phyloP scores from a whole-genome alignment of 1,140 invertebrate species.

The Dermatophagoides farinae region DNA sequence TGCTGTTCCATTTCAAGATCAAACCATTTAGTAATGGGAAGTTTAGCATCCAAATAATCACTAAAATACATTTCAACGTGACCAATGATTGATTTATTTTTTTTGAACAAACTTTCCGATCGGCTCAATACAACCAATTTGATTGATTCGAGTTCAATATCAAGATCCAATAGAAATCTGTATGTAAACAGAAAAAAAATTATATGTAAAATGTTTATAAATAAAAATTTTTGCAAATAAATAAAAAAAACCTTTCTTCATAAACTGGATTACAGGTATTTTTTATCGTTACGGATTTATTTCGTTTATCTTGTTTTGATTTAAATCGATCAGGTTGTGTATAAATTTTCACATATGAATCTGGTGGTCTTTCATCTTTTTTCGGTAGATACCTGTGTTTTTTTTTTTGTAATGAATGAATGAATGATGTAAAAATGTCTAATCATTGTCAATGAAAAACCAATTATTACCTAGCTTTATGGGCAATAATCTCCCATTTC shows the following conservation, averaged over 20 bases:
- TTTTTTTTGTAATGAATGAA: no score
- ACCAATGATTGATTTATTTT: not conserved
- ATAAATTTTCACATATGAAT: slow-evolving; percentile 10
- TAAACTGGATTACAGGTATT: slow-evolving; percentile 15
- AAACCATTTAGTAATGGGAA: not conserved
- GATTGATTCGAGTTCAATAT: not conserved
- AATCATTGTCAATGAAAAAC: not conserved
- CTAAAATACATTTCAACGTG: not conserved
- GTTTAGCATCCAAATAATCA: not conserved
- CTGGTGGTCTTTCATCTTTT: not conserved
- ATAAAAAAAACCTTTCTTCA: slow-evolving; percentile 10
- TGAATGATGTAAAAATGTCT: not conserved
- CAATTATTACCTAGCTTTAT: slow-evolving; percentile 6
- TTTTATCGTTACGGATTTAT: not conserved
- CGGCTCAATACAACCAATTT: not conserved
- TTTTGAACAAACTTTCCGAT: not conserved
- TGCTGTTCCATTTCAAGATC: slow-evolving; percentile 4
- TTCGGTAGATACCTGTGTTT: slow-evolving; percentile 1
- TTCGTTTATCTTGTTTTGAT: not conserved
- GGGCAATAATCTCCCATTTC: not conserved
- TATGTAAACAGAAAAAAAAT: not conserved
- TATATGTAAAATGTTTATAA: not conserved
- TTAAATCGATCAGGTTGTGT: not conserved
- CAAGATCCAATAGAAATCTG: not conserved
- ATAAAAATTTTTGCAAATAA: not conserved